Conservation (phyloP, 2,113 vertebrate genomes). For the Thalassarche chlororhynchos region DNA sequence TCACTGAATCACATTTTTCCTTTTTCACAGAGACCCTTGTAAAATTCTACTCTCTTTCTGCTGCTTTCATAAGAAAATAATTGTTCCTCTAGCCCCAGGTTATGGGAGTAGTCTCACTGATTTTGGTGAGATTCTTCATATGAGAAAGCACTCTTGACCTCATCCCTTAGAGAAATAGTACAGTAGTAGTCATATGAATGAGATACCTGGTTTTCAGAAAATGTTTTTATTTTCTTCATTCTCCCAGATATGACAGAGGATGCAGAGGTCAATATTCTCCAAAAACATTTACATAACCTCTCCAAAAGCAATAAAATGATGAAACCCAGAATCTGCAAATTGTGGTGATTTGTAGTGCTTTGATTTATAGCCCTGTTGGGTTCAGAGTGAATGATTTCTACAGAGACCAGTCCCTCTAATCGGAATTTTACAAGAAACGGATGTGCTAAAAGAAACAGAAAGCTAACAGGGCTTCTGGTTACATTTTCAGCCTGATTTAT, state of each 20-base stretch:
- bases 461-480: conserved; percentile 69
- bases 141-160: not conserved
- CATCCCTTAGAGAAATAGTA: not conserved
- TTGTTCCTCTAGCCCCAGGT: not conserved
- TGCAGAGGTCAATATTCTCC: not conserved
- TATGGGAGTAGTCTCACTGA: not conserved
- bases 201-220: not conserved
- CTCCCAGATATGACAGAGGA: not conserved
- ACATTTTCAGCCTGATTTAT: conserved; percentile 73
- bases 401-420: conserved; percentile 67
- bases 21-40: not conserved
- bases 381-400: conserved; percentile 64
- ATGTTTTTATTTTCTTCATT: not conserved
- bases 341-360: conserved; percentile 55
- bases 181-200: not conserved
- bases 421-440: conserved; percentile 74
- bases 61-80: not conserved
- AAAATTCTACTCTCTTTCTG: not conserved
- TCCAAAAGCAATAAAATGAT: conserved; percentile 49
- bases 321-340: conserved; percentile 42
- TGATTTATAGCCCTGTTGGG: conserved; percentile 64
- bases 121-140: not conserved
- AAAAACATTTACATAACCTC: not conserved
- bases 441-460: conserved; percentile 73
- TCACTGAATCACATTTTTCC: not conserved